phyloP scores from a whole-genome alignment of 2,888 invertebrate genomes.

The Drosophila neotestacea region DNA sequence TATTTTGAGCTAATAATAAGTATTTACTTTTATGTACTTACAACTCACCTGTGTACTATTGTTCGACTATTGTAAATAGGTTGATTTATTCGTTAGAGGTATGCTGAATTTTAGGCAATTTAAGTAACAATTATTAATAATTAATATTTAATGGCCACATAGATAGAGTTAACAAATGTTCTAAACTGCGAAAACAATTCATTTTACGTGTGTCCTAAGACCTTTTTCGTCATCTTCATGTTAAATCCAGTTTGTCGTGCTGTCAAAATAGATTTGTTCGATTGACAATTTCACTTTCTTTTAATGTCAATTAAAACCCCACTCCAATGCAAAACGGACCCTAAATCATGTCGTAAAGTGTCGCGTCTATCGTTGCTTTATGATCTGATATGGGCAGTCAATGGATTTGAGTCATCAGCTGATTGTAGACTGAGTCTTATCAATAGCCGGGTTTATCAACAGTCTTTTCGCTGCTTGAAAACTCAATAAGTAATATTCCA shows the following conservation, averaged over 20 bases:
- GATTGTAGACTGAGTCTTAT: conserved; percentile 2
- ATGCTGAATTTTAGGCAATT: conserved; percentile 74
- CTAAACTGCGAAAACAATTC: conserved; percentile 54
- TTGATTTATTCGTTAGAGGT: conserved; percentile 54
- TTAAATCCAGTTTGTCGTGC: neutral
- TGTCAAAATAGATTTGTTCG: neutral
- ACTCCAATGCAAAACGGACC: neutral
- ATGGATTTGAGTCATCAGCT: conserved; percentile 28
- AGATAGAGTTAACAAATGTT: conserved; percentile 44
- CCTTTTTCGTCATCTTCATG: neutral
- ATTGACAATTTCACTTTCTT: conserved; percentile 6
- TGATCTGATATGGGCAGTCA: conserved; percentile 12
- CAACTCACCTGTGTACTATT: conserved; percentile 45
- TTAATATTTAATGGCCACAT: conserved; percentile 46
- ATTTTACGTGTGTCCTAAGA: neutral
- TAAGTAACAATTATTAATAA: conserved; percentile 38
- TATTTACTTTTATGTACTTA: conserved; percentile 33
- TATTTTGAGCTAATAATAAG: conserved; percentile 62
- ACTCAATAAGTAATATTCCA: conserved; percentile 13
- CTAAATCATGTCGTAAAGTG: conserved; percentile 14
- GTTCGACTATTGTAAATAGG: conserved; percentile 58
- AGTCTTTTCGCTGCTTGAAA: conserved; percentile 1
- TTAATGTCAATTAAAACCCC: neutral
- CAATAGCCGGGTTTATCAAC: conserved; percentile 19
- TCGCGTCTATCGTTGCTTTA: neutral